These are phyloP conservation scores for Microcebus tavaratra DNA, from an alignment of 2,113 vertebrate genomes.

Conservation along the genomic window DNA sequence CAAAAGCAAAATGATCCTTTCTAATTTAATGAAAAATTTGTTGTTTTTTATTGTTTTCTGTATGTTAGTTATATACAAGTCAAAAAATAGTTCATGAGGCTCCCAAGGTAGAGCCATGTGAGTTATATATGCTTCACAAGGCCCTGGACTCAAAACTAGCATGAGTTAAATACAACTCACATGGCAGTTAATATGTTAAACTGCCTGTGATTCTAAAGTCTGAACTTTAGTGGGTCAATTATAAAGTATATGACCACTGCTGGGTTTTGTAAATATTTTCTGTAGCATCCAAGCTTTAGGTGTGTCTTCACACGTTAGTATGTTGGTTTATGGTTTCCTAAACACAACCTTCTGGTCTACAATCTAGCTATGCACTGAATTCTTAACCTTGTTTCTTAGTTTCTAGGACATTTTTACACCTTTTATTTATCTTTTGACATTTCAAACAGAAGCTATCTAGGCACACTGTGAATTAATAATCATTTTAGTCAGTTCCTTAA, in stretches of 20 bases:
- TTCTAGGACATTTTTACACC: not conserved
- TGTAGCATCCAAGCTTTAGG: not conserved
- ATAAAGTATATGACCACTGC: not conserved
- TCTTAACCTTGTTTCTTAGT: not conserved
- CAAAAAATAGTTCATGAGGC: no score
- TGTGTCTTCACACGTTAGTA: not conserved
- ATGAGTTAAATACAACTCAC: no score
- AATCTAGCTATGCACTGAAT: not conserved
- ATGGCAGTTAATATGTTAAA: no score
- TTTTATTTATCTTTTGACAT: slow-evolving; percentile 4
- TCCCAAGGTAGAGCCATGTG: no score
- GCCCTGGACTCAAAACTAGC: no score
- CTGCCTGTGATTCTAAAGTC: not conserved
- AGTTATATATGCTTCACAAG: no score
- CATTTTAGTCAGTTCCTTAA: not conserved
- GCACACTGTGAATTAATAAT: slow-evolving; percentile 13
- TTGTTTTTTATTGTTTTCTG: no score
- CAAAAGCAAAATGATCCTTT: no score
- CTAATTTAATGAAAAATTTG: no score
- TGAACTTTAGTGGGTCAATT: not conserved
- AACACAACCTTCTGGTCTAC: not conserved
- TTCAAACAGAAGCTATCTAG: not conserved
- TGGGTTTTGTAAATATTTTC: not conserved
- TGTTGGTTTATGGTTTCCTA: not conserved
- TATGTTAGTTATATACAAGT: no score